phyloP scores from a whole-genome alignment of 2,113 vertebrate genomes.

The Brienomyrus brachyistius region DNA sequence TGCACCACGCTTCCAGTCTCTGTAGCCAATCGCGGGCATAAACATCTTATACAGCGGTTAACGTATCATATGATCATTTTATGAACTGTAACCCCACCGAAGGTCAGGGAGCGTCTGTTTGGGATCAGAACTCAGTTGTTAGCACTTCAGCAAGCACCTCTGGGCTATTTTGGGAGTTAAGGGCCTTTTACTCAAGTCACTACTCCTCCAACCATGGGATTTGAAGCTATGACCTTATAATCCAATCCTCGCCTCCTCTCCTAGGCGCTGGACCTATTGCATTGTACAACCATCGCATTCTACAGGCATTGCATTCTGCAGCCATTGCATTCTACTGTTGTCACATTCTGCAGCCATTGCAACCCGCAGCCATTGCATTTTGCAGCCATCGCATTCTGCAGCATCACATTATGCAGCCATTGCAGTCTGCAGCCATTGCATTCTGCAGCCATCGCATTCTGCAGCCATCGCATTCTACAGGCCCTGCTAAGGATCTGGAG shows the following conservation, averaged over 20 bases:
- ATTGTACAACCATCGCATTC: background rate
- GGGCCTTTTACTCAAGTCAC: background rate
- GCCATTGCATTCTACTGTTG: background rate
- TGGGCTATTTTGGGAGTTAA: background rate
- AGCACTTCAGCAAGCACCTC: background rate
- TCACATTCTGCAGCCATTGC: background rate
- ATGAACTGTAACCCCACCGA: background rate
- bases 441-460: too few relatives aligned
- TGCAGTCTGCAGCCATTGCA: too few relatives aligned
- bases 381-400: too few relatives aligned
- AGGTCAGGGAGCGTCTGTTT: background rate
- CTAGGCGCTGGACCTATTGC: too few relatives aligned
- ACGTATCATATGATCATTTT: background rate
- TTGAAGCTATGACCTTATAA: background rate
- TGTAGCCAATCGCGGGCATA: background rate
- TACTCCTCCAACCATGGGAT: background rate
- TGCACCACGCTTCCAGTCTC: background rate
- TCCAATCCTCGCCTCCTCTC: too few relatives aligned
- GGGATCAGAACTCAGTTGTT: background rate
- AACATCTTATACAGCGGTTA: background rate
- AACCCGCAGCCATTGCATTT: background rate
- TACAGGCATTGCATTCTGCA: background rate
- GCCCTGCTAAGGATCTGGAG: background rate
- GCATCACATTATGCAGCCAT: too few relatives aligned
- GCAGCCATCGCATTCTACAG: background rate